phyloP scores from a whole-genome alignment of 1,140 invertebrate species.

The Whitmania pigra region DNA sequence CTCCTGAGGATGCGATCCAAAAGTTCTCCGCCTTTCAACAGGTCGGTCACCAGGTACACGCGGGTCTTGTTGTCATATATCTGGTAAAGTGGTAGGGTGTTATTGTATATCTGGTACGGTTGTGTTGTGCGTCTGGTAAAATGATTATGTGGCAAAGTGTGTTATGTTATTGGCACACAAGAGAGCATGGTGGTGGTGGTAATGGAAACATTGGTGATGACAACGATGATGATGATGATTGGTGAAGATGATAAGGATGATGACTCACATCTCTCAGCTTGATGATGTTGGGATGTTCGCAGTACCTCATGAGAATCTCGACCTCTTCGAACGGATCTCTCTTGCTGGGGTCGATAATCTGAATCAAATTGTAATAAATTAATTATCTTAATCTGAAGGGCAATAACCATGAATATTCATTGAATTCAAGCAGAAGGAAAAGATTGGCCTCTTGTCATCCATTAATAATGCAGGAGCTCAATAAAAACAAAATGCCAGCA shows the following conservation, averaged over 20 bases:
- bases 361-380: no score
- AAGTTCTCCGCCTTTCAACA: slow-evolving; percentile 81
- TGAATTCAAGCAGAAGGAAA: no score
- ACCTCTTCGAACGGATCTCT: slow-evolving; percentile 91
- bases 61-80: slow-evolving; percentile 77
- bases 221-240: neutral
- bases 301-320: slow-evolving; percentile 84
- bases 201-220: neutral
- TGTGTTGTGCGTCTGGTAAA: slow-evolving; percentile 66
- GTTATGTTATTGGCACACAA: no score
- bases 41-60: slow-evolving; percentile 82
- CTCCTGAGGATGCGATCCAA: slow-evolving; percentile 77
- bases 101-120: no score
- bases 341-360: slow-evolving; percentile 71
- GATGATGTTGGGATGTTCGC: slow-evolving; percentile 86
- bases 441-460: no score
- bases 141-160: no score
- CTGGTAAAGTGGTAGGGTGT: slow-evolving; percentile 28
- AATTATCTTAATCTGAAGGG: no score
- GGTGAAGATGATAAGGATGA: neutral
- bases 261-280: slow-evolving; percentile 66
- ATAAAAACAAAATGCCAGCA: no score
- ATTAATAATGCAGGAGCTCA: no score
- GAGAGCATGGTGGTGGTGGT: no score
- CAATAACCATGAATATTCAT: no score